A percentile compares a stretch with the other conserved stretches of the same genome.
phyloP scores from a whole-genome alignment of 2,113 vertebrate genomes.

The Apaloderma vittatum region DNA sequence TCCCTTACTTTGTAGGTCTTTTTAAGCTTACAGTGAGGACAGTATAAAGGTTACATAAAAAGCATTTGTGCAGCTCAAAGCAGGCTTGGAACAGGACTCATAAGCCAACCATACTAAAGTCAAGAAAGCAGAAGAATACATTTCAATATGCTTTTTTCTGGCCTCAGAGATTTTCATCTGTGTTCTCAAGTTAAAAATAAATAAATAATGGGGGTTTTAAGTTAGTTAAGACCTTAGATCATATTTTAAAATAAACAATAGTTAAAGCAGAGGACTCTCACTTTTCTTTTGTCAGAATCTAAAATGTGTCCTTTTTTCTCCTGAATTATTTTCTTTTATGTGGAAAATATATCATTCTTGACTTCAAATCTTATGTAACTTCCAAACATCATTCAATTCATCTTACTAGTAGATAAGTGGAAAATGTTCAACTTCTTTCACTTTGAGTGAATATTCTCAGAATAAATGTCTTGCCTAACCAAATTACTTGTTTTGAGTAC shows the following conservation, averaged over 20 bases:
- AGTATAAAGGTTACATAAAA: neutral
- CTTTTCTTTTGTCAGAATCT: neutral
- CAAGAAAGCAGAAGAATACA: neutral
- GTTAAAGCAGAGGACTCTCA: neutral
- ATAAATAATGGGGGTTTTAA: neutral
- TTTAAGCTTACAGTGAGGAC: neutral
- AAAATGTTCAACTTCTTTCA: neutral
- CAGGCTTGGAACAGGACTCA: neutral
- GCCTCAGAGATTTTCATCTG: neutral
- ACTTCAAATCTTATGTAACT: neutral
- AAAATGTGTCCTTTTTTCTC: neutral
- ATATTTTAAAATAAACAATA: neutral
- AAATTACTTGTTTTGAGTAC: neutral
- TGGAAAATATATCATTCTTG: neutral
- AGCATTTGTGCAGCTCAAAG: neutral
- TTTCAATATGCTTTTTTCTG: neutral
- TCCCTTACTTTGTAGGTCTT: neutral
- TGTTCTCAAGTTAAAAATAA: neutral
- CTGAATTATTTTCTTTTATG: neutral
- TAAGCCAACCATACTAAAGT: neutral
- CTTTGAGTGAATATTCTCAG: neutral
- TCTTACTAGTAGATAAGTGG: neutral
- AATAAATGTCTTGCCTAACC: neutral
- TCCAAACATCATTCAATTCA: neutral
- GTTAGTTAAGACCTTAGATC: neutral